Conservation (phyloP, 2,797 vertebrate species). For the Acanthurus tractus region DNA sequence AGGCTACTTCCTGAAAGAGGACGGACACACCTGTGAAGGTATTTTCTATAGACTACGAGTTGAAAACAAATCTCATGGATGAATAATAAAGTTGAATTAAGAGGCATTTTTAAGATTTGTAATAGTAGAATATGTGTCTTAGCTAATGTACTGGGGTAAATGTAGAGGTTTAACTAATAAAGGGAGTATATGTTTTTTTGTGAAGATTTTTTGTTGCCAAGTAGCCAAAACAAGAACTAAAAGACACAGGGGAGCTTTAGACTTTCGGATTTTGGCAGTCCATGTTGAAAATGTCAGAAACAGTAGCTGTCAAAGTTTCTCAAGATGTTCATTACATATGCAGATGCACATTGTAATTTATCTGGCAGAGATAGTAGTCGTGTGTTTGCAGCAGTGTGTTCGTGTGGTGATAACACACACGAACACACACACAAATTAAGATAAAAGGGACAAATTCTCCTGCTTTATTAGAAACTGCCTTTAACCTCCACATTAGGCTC, state of each 20-base stretch:
- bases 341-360: too few species aligned
- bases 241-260: too few species aligned
- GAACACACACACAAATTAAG: background rate
- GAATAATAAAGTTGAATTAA: too few species aligned
- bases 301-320: too few species aligned
- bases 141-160: too few species aligned
- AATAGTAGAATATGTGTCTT: too few species aligned
- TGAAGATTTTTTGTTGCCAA: too few species aligned
- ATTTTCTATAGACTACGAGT: background rate
- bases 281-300: background rate
- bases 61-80: too few species aligned
- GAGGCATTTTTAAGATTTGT: too few species aligned
- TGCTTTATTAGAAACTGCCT: background rate
- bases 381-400: background rate
- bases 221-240: background rate
- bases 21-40: slow-evolving; percentile 94
- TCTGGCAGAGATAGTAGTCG: background rate
- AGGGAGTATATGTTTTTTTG: background rate
- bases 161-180: too few species aligned
- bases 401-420: too few species aligned
- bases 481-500: background rate
- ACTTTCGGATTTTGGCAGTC: background rate
- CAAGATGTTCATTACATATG: too few species aligned
- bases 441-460: background rate
- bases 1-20: slow-evolving; percentile 93